A percentile compares a stretch with the other conserved stretches of the same genome.
phyloP scores from a whole-genome alignment of 2,888 invertebrate genomes.

The Brachypterus glaber region DNA sequence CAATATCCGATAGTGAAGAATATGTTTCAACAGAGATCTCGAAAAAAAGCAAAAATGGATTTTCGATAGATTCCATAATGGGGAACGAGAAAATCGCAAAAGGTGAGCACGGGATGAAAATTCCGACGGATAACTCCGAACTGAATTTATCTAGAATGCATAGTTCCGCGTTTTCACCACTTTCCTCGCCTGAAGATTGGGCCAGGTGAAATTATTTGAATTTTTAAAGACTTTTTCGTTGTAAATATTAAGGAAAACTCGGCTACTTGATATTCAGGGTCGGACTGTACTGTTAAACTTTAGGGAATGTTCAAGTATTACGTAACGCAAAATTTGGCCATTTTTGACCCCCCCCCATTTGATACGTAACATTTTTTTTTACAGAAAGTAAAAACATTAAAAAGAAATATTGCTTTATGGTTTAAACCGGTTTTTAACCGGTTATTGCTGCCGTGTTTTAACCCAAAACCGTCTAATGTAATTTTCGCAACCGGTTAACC shows the following conservation, averaged over 20 bases:
- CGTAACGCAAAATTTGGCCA: too few species aligned
- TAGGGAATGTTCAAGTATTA: too few species aligned
- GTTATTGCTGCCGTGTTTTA: too few species aligned
- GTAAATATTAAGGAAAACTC: background rate
- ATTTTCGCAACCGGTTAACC: too few species aligned
- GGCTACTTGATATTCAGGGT: too few species aligned
- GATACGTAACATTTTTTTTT: too few species aligned
- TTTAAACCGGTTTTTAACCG: too few species aligned
- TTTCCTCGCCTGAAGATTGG: slow-evolving; percentile 53
- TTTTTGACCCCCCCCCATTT: too few species aligned
- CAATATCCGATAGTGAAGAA: slow-evolving; percentile 34
- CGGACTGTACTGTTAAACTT: too few species aligned
- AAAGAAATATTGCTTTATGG: too few species aligned
- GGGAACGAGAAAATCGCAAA: slow-evolving; percentile 36
- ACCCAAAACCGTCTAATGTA: too few species aligned
- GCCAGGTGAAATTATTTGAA: slow-evolving; percentile 49
- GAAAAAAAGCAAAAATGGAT: slow-evolving; percentile 50
- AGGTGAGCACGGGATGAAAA: slow-evolving; percentile 26
- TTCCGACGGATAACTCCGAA: slow-evolving; percentile 26
- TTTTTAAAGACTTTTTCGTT: slow-evolving; percentile 6
- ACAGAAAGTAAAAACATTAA: too few species aligned
- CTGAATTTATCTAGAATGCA: slow-evolving; percentile 34
- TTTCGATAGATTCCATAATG: slow-evolving; percentile 55
- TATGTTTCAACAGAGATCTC: slow-evolving; percentile 29
- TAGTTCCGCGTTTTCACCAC: slow-evolving; percentile 60